Base-by-base conservation (phyloP, 2,113 vertebrate species). In the Numenius arquata region DNA sequence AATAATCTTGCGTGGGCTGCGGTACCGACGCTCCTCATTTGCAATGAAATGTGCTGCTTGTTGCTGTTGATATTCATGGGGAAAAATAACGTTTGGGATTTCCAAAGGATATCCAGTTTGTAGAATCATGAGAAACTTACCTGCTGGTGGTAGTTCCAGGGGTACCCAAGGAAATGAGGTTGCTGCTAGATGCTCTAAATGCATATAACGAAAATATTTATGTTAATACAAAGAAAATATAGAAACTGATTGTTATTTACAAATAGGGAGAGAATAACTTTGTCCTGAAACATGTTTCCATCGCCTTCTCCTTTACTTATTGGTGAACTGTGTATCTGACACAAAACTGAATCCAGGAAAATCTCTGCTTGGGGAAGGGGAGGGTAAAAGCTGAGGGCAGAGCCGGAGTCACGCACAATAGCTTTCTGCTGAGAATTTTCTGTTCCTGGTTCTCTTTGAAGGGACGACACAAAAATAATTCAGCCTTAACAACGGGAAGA, bases 291-390 rank as follows among this genome's bases (percentile, higher is more conserved):
- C 6, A 2, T 1, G 0, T 62, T 63, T 72, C 38, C 7, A 5
- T 29, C 4, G 0, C 6, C 14, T 45, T 10, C 70, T 40, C 34
- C 32, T 20, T 27, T 6, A 2, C 3, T 25, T 16, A 2, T 0
- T 27, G 38, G 23, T 38, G 36, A 43, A 4, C 2, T 8, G 13
- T 9, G 0, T 5, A 9, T 20, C 45, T 38, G 67, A 27, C 43
- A 26, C 45, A 16, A 8, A 59, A 14, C 3, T 5, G 11, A 48
- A 29, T 1, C 30, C 61, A 55, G 66, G 66, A 7, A 36, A 40
- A 43, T 1, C 27, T 8, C 13, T 10, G 30, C 10, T 3, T 15
- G 52, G 34, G 32, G 34, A 18, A 17, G 9, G 30, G 43, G 17
- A 32, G 27, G 15, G 1, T 1, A 23, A 13, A 6, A 38, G 3